Base-by-base conservation (phyloP, 1,140 invertebrate genomes). In the Saccostrea cuccullata region DNA sequence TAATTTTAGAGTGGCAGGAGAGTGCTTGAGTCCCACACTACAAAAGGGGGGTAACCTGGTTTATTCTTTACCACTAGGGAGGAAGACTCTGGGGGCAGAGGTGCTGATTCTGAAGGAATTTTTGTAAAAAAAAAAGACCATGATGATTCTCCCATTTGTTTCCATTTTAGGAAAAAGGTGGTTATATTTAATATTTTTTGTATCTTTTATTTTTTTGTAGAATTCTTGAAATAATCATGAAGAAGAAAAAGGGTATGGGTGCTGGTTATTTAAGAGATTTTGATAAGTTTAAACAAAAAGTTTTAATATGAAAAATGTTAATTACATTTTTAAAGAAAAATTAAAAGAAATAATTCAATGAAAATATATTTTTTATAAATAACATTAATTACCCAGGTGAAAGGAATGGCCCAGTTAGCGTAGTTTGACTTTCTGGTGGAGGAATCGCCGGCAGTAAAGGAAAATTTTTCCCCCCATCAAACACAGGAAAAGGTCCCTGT, bases 131-230 rank as follows among this genome's bases (percentile, higher is more conserved):
- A 97, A 96, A 91, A 98, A 99, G 96, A 97, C 96, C 55, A 94
- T 99, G 60, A 97, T 99, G 91, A 96, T 99, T 92, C 94, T 99
- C 56, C 98, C 98, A 1, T 99, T 97, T 96, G 98, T 99, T 58
- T 97, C 98, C 12, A 97, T 99, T 92, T 5, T 98, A 99, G 94
- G 98, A 99, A 95, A 99, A 99, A 96, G 96, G 96, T 89, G 70
- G 82, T 70, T 55, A 9, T 8, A n/a, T 64, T 64, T 64, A 6
- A 6, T n/a, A 64, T 64, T 64, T 6, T 20, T 0, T 47, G 47
- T 47, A 47, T 47, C 47, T 9, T n/a, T 0, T 47, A 47, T 47
- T 47, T 47, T n/a, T 47, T 47, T 47, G 9, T 47, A 47, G 47
- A 47, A 47, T 47, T 47, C 47, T 47, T 47, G 47, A 47, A 47